phyloP scores from a whole-genome alignment of 2,797 vertebrate genomes.

The Thalassophryne amazonica region DNA sequence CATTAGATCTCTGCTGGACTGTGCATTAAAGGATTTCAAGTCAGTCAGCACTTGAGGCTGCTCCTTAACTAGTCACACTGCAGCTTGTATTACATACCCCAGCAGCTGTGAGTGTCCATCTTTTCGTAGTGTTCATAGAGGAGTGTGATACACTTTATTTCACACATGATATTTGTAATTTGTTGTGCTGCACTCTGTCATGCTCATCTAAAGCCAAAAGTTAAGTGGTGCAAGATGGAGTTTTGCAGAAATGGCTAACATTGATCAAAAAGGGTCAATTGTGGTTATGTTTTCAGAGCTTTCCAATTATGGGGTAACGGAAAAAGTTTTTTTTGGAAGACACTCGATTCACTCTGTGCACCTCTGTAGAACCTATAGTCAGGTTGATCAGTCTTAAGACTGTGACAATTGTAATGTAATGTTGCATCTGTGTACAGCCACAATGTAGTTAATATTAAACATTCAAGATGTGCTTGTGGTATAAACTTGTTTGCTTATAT shows the following conservation, averaged over 20 bases:
- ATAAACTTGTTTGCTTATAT: too few species aligned
- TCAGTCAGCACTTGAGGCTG: constrained; percentile 4
- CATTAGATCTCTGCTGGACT: constrained; percentile 6
- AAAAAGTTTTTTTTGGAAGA: too few species aligned
- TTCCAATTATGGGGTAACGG: background rate
- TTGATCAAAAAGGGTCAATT: constrained; percentile 16
- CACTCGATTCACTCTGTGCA: background rate
- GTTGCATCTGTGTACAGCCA: too few species aligned
- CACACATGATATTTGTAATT: constrained; percentile 43
- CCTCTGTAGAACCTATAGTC: background rate
- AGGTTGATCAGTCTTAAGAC: too few species aligned
- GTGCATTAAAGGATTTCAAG: constrained; percentile 16
- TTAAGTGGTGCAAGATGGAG: constrained; percentile 23
- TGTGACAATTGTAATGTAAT: background rate
- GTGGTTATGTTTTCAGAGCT: background rate
- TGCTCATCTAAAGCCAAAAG: constrained; percentile 12
- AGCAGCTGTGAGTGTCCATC: constrained; percentile 23
- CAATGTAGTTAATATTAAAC: too few species aligned
- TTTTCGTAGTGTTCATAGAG: constrained; percentile 17
- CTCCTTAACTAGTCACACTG: constrained; percentile 10
- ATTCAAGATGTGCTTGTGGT: too few species aligned
- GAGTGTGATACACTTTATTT: constrained; percentile 21
- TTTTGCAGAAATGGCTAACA: constrained; percentile 12
- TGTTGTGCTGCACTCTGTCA: constrained; percentile 22
- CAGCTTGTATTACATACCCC: constrained; percentile 24